Conservation (phyloP, 2,113 vertebrate genomes). For the Eurystomus gularis region DNA sequence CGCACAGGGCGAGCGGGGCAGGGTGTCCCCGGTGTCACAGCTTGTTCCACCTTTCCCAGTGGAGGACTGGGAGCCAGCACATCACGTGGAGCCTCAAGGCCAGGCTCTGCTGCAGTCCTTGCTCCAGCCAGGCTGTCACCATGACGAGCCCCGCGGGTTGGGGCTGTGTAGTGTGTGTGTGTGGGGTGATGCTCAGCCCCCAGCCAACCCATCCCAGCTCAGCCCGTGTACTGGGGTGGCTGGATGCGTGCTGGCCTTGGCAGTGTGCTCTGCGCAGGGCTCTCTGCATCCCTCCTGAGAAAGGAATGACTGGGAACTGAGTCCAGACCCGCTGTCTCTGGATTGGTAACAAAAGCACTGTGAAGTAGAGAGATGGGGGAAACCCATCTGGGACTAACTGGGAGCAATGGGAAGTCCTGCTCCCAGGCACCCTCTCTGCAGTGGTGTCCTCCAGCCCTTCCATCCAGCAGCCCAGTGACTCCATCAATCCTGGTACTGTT, state of each 20-base stretch:
- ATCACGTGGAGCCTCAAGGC: background rate
- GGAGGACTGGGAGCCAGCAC: background rate
- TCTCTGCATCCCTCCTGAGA: background rate
- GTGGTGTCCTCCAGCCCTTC: background rate
- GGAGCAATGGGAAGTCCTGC: background rate
- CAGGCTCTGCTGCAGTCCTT: background rate
- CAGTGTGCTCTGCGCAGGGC: background rate
- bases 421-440: fast-evolving
- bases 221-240: fast-evolving
- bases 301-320: background rate
- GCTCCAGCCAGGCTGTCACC: background rate
- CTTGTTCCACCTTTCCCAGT: background rate
- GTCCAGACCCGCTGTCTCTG: background rate
- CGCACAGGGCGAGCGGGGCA: fast-evolving
- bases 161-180: background rate
- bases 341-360: background rate
- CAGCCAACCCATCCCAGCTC: background rate
- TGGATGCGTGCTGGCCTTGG: background rate
- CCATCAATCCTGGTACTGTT: no score
- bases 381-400: background rate
- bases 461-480: background rate
- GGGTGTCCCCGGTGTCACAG: background rate
- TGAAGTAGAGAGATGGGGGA: background rate
- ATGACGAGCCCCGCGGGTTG: no score
- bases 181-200: background rate